These are phyloP conservation scores for Lasioglossum vierecki DNA, from an alignment of 2,888 invertebrate genomes.

Conservation along the genomic window DNA sequence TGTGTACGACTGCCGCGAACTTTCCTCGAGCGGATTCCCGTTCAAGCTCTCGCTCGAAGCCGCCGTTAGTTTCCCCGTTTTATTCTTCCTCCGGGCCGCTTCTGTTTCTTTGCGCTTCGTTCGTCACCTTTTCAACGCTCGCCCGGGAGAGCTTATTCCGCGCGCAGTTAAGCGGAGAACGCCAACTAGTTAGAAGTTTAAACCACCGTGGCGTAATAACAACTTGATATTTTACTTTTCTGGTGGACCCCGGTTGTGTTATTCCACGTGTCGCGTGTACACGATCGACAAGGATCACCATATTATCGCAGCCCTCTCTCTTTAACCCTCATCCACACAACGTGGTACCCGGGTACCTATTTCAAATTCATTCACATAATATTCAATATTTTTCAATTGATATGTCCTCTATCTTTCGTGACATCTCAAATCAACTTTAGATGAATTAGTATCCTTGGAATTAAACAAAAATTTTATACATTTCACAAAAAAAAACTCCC, in stretches of 20 bases:
- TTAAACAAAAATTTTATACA: too few relatives aligned
- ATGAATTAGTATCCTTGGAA: too few relatives aligned
- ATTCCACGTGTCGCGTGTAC: constrained; percentile 38
- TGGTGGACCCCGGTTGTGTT: constrained; percentile 19
- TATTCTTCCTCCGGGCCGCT: background rate
- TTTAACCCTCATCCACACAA: too few relatives aligned
- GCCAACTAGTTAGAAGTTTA: constrained; percentile 28
- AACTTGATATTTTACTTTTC: constrained; percentile 40
- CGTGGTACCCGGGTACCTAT: too few relatives aligned
- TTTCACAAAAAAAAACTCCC: too few relatives aligned
- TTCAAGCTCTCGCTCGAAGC: background rate
- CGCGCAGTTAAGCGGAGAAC: constrained; percentile 11
- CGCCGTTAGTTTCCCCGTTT: background rate
- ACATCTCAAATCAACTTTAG: too few relatives aligned
- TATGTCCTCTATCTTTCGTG: too few relatives aligned
- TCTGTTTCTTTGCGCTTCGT: constrained; percentile 2
- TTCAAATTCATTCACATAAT: too few relatives aligned
- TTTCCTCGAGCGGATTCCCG: background rate
- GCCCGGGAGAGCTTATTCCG: constrained; percentile 5
- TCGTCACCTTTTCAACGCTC: background rate
- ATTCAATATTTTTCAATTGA: too few relatives aligned
- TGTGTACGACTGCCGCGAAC: constrained; percentile 6
- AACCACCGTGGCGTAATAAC: constrained; percentile 34
- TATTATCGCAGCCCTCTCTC: background rate
- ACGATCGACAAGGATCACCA: background rate